These are phyloP conservation scores for Orius laevigatus DNA, from an alignment of 1,140 invertebrate species.

Conservation along the genomic window DNA sequence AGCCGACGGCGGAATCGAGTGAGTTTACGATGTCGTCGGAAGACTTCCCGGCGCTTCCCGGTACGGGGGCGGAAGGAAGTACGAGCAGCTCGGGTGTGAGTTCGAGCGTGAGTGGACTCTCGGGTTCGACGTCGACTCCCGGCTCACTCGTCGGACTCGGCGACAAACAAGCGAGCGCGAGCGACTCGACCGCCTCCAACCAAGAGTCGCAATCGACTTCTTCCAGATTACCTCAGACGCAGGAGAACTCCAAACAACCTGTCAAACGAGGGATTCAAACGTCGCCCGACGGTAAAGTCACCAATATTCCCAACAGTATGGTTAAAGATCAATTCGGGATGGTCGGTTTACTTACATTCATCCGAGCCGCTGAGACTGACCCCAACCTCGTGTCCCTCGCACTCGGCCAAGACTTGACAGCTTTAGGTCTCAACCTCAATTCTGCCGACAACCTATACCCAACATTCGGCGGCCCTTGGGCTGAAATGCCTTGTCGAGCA, in stretches of 20 bases:
- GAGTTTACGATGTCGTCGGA: constrained; percentile 36
- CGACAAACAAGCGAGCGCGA: constrained; percentile 19
- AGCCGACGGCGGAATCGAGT: constrained; percentile 73
- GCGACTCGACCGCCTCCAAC: constrained; percentile 23
- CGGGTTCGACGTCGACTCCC: constrained; percentile 17
- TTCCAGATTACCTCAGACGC: constrained; percentile 21
- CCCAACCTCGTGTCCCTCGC: constrained; percentile 88
- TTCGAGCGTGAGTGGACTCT: constrained; percentile 23
- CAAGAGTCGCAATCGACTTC: constrained; percentile 23
- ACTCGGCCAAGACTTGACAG: constrained; percentile 91
- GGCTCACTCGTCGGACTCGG: constrained; percentile 17
- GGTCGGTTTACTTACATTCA: constrained; percentile 92
- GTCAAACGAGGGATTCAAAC: constrained; percentile 80
- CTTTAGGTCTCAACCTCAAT: constrained; percentile 93
- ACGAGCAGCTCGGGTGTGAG: constrained; percentile 36
- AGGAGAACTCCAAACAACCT: constrained; percentile 26
- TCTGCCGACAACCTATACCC: constrained; percentile 92
- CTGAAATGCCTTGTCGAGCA: constrained; percentile 89
- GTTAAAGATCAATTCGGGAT: constrained; percentile 99
- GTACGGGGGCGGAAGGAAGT: constrained; percentile 31
- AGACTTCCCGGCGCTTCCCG: constrained; percentile 90
- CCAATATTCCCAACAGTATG: constrained; percentile 96
- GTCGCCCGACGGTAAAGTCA: constrained; percentile 88
- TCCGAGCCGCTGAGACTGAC: constrained; percentile 91
- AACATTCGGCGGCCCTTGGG: constrained; percentile 96